phyloP scores from a whole-genome alignment of 2,888 invertebrate genomes.

The Anticlea derivata region DNA sequence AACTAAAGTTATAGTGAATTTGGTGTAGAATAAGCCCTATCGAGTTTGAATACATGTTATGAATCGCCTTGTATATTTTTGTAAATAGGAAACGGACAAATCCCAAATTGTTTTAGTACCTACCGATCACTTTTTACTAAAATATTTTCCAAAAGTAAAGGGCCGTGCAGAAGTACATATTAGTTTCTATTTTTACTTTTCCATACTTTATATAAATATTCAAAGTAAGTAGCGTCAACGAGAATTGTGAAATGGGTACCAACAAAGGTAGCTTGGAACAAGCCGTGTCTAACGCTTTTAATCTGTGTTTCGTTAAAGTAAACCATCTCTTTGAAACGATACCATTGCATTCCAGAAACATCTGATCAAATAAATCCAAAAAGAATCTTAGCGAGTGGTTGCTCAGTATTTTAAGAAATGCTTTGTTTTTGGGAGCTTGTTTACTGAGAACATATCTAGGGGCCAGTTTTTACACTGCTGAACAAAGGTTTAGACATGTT shows the following conservation, averaged over 20 bases:
- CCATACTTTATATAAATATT: too few species aligned
- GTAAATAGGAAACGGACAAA: too few species aligned
- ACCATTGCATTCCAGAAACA: constrained; percentile 63
- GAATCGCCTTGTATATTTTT: too few species aligned
- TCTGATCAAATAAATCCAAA: constrained; percentile 78
- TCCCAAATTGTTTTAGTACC: too few species aligned
- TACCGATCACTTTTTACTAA: too few species aligned
- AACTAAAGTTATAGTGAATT: too few species aligned
- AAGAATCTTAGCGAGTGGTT: constrained; percentile 42
- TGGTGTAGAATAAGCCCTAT: too few species aligned
- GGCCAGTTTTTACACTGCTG: constrained; percentile 5
- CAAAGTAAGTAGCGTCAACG: too few species aligned
- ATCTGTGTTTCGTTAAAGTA: constrained; percentile 49
- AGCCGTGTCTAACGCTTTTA: constrained; percentile 42
- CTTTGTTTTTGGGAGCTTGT: constrained; percentile 42
- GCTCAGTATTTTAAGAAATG: constrained; percentile 36
- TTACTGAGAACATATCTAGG: constrained; percentile 16
- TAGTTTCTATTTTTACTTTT: too few species aligned
- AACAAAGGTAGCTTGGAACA: constrained; percentile 33
- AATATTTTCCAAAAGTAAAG: too few species aligned
- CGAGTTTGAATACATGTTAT: too few species aligned
- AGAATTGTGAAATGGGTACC: constrained; percentile 35
- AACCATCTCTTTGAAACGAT: constrained; percentile 46
- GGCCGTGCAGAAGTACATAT: too few species aligned
- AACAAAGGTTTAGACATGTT: background rate